phyloP scores from a whole-genome alignment of 2,113 vertebrate species.

The Podarcis muralis region DNA sequence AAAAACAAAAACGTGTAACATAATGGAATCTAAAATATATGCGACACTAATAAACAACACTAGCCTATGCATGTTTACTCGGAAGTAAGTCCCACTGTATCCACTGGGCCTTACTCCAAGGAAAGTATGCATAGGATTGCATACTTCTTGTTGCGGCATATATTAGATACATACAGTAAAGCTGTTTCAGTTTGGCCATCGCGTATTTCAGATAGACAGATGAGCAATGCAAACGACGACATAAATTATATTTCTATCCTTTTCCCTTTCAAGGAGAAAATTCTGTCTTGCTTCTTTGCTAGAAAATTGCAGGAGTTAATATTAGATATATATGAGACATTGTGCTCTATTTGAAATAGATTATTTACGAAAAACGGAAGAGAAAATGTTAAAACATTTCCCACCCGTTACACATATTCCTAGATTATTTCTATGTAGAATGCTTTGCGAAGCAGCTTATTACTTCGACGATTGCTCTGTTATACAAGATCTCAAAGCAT shows the following conservation, averaged over 20 bases:
- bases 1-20: not conserved
- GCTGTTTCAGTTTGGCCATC: not conserved
- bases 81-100: not conserved
- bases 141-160: not conserved
- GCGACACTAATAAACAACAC: not conserved
- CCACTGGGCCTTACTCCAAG: not conserved
- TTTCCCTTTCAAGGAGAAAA: not conserved
- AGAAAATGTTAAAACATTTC: too few species aligned
- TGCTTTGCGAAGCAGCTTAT: rapidly evolving
- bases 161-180: not conserved
- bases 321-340: not conserved
- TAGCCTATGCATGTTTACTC: too few species aligned
- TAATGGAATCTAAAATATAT: too few species aligned
- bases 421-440: not conserved
- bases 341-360: not conserved
- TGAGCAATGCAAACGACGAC: not conserved
- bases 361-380: not conserved
- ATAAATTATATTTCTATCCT: not conserved
- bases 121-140: not conserved
- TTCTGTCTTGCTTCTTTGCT: not conserved
- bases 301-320: not conserved
- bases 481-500: not conserved
- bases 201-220: not conserved
- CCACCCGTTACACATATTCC: not conserved
- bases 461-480: not conserved